phyloP scores from a whole-genome alignment of 2,888 invertebrate species.

The Athetis lepigone region DNA sequence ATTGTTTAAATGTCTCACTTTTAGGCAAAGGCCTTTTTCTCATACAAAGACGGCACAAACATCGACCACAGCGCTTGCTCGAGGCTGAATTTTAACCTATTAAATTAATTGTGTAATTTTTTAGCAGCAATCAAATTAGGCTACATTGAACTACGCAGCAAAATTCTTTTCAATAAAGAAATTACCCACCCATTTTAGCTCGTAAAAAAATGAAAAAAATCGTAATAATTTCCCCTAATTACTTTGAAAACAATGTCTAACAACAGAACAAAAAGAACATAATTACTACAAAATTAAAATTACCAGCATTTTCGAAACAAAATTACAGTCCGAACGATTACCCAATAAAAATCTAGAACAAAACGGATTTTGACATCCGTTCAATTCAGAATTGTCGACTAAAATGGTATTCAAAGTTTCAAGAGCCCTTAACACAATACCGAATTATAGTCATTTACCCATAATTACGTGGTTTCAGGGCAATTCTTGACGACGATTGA shows the following conservation, averaged over 20 bases:
- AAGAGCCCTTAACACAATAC: conserved; percentile 61
- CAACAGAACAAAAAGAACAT: not conserved
- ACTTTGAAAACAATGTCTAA: not conserved
- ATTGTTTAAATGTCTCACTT: no score
- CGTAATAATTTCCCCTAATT: not conserved
- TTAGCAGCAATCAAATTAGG: no score
- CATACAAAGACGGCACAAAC: no score
- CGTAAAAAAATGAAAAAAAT: no score
- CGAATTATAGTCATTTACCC: conserved; percentile 61
- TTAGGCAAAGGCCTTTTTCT: no score
- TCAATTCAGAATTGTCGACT: conserved; percentile 44
- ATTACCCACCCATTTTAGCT: no score
- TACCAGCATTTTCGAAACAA: conserved; percentile 8
- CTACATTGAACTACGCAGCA: no score
- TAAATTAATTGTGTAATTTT: no score
- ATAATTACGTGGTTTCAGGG: conserved; percentile 63
- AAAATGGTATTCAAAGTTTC: conserved; percentile 50
- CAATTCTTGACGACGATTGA: conserved; percentile 57
- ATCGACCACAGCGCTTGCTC: no score
- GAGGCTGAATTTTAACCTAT: no score
- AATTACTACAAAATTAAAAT: conserved; percentile 15
- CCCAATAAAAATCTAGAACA: conserved; percentile 21
- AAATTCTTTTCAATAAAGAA: no score
- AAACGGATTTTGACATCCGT: conserved; percentile 25
- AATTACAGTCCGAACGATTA: conserved; percentile 33